Evolutionary conservation across 2,888 invertebrate genomes (phyloP), one percentile per base, ranked within the genome.

Genomic region (Eucera pruinosa): DNA sequence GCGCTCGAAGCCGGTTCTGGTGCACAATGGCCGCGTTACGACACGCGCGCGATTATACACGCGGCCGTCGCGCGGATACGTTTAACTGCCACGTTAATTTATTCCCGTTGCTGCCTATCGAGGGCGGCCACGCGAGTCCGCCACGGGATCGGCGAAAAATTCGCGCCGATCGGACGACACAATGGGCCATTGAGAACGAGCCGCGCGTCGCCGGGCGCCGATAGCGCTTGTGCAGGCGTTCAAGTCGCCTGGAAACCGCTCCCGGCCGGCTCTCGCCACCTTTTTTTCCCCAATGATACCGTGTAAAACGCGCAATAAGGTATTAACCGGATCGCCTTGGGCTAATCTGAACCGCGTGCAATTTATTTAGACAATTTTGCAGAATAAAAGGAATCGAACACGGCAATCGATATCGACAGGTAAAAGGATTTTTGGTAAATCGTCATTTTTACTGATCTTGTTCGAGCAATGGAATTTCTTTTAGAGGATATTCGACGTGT

Each of bases 21-120:
- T 80, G 80, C 80, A 88, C 88, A 88, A 88, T 88, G 86, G 87
- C 80, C 78, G 76, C 81, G 84, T 88, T 88, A 84, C 88, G 85
- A 88, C 88, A 88, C 75, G 82, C 77, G 78, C 78, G 76, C 79
- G 83, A 86, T 86, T 84, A 84, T 81, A 84, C 78, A 57, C 74
- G 81, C 71, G 74, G 64, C 77, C 74, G 78, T 64, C 66, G 71
- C 70, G 64, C 77, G 78, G 80, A 81, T 80, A 83, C 80, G 81
- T 80, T 84, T 81, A 84, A 83, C 86, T 76, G 88, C 78, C 85
- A 82, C 76, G 84, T 87, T 88, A 88, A 88, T 88, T 88, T 88
- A 88, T 88, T 88, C 88, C 68, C 79, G 66, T 72, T 80, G 84
- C 79, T 83, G 85, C 68, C 77, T 85, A 84, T 84, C 85, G 84